Base-by-base conservation (phyloP, 92 coral and sea anemone species). In the Porites rus region DNA sequence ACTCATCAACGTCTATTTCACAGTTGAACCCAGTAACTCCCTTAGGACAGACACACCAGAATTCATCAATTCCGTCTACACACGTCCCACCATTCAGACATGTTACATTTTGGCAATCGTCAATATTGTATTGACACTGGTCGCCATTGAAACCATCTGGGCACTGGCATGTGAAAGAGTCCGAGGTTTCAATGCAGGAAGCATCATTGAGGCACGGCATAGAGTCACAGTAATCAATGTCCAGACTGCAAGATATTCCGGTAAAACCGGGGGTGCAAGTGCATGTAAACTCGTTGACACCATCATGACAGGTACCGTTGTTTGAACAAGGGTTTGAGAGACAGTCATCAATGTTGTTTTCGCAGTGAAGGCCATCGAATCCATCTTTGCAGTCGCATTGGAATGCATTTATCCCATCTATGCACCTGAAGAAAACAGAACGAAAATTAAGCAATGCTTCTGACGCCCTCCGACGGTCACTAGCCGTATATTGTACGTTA, bases 1-100 rank as follows among this genome's bases (percentile, higher is more conserved):
- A 94, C 77, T 94, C 97, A 72, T 94, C 92, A 2, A 89, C 84
- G 72, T 94, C 92, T 8, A 87, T 72, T 20, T 79, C 64, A 67
- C 97, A 94, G 85, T 79, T 76, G 8, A 82, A 78, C 5, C 95
- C 97, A 21, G 79, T 54, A 38, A 92, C 86, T 9, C 97, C 97
- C 12, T 91, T 69, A 1, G 86, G 83, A 68, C 97, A 94, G 60
- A 77, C 83, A 65, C 97, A 94, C 69, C 51, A 53, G 58, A 75
- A 92, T 18, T 84, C 91, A 67, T 85, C 82, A 19, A 91, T 90
- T 11, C 84, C 69, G 38, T 91, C 97, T 12, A 79, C 78, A 56
- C 97, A 94, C 38, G 67, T 82, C 60, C 93, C 95, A 20, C 85
- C 76, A 82, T 89, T 92, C 50, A 69, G 65, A 56, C 97, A 94